These are phyloP conservation scores for Chloroceryle amazona DNA, from an alignment of 2,797 vertebrate genomes.

Conservation along the genomic window DNA sequence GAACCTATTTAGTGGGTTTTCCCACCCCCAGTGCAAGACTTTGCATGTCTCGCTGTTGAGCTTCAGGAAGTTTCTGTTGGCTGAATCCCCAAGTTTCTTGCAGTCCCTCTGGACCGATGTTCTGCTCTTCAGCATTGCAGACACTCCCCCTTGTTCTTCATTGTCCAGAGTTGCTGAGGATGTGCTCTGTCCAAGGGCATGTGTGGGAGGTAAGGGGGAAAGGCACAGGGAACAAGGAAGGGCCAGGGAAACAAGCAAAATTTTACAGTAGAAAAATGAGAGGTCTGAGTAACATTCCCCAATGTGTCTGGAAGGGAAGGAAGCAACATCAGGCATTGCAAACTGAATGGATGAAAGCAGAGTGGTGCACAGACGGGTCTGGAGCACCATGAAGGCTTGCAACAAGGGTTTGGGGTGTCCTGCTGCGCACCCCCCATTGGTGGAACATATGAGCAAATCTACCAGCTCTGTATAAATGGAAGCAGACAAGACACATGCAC, in stretches of 20 bases:
- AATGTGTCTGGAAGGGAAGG: background rate
- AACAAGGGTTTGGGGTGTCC: fast-evolving
- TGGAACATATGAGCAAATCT: fast-evolving
- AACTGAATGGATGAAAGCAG: fast-evolving
- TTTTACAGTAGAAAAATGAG: background rate
- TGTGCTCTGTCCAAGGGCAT: background rate
- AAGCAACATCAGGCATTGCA: background rate
- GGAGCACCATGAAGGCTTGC: background rate
- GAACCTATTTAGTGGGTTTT: background rate
- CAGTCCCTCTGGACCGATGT: background rate
- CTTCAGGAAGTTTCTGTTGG: constrained; percentile 29
- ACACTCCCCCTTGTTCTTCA: background rate
- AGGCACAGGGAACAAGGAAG: background rate
- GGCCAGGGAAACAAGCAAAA: background rate
- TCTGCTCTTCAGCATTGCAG: background rate
- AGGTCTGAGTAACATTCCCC: background rate
- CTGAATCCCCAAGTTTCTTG: background rate
- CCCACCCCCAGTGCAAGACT: background rate
- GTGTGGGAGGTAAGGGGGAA: background rate
- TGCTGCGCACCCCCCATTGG: background rate
- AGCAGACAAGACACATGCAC: background rate
- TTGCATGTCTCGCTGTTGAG: background rate
- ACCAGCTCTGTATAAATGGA: background rate
- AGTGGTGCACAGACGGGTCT: background rate
- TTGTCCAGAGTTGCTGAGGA: background rate